These are phyloP conservation scores for Myopa tessellatipennis DNA, from an alignment of 2,888 invertebrate genomes.

Conservation along the genomic window DNA sequence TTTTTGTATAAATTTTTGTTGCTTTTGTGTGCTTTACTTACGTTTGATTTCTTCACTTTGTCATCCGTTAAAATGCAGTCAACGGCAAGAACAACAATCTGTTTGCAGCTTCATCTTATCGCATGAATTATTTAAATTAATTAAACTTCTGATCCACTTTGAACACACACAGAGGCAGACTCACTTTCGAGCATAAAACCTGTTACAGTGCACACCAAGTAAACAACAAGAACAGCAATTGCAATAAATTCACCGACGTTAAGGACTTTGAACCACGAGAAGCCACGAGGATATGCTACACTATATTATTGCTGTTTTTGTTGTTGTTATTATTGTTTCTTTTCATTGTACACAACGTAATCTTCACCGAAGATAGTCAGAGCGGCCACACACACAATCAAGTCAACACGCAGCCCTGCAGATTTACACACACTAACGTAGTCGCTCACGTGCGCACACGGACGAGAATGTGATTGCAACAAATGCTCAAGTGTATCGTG, in stretches of 20 bases:
- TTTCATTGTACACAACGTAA: conserved; percentile 9
- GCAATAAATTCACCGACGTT: not conserved
- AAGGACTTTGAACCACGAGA: not conserved
- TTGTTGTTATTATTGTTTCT: not conserved
- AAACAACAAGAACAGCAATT: not conserved
- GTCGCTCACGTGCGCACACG: not conserved
- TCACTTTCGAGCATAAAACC: not conserved
- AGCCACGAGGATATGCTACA: not conserved
- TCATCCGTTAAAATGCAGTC: not conserved
- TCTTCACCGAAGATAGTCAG: not conserved
- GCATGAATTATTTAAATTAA: not conserved
- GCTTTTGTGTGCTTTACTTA: not conserved
- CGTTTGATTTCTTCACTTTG: not conserved
- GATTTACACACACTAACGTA: not conserved
- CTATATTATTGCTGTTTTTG: not conserved
- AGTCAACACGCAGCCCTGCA: no score
- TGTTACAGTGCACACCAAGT: not conserved
- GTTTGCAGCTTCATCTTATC: not conserved
- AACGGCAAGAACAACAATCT: not conserved
- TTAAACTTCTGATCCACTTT: conserved; percentile 2
- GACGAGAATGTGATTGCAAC: not conserved
- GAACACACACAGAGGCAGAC: not conserved
- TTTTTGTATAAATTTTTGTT: no score
- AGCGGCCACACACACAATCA: not conserved
- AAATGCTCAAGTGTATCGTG: not conserved